Conservation (phyloP, 2,113 vertebrate genomes). For the Genyomyrus donnyi region DNA sequence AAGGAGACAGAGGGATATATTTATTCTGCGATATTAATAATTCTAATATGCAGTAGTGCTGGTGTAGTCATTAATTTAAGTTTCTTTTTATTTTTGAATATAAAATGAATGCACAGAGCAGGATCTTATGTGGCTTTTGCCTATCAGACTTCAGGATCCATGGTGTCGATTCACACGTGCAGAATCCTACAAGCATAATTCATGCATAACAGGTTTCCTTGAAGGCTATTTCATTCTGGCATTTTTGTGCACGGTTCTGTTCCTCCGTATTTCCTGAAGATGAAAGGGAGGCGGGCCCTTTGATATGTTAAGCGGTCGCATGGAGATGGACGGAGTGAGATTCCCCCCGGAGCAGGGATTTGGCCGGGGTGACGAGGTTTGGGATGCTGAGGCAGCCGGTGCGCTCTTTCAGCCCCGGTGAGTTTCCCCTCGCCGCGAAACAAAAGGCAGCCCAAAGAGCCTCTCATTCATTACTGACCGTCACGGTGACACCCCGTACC, state of each 20-base stretch:
- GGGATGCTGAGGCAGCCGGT: neutral
- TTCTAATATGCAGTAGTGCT: neutral
- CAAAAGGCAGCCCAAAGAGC: neutral
- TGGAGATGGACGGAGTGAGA: constrained; percentile 9
- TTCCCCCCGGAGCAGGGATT: constrained; percentile 5
- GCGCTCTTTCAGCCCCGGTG: neutral
- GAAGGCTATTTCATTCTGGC: neutral
- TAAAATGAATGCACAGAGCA: neutral
- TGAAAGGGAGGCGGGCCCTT: constrained; percentile 17
- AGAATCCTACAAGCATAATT: constrained; percentile 4
- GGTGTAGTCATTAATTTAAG: constrained; percentile 9
- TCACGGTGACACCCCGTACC: neutral
- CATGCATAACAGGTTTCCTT: neutral
- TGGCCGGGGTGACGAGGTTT: neutral
- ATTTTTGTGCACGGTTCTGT: neutral
- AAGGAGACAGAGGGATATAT: neutral
- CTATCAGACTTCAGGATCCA: neutral
- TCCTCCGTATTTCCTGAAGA: constrained; percentile 16
- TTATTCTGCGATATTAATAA: neutral
- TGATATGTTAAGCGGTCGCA: constrained; percentile 22
- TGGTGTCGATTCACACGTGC: neutral
- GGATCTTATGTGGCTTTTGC: neutral
- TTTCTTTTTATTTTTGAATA: constrained; percentile 3
- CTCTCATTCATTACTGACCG: constrained; percentile 1
- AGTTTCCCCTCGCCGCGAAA: neutral